phyloP scores from a whole-genome alignment of 2,797 vertebrate species.

The Chrysocyon brachyurus region DNA sequence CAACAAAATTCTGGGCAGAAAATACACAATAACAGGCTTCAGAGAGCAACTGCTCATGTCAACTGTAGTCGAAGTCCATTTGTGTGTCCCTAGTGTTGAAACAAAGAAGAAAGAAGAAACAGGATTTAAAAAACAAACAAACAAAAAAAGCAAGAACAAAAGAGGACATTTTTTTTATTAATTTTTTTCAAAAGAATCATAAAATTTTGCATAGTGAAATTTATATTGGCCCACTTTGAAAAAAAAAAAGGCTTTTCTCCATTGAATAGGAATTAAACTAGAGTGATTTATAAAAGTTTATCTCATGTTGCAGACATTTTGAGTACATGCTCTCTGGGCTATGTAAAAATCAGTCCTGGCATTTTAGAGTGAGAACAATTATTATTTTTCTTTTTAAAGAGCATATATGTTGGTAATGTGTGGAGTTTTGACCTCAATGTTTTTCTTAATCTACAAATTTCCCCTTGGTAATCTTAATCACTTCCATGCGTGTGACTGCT shows the following conservation, averaged over 20 bases:
- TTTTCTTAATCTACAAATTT: not conserved
- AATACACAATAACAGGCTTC: not conserved
- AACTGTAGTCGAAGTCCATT: not conserved
- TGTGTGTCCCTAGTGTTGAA: not conserved
- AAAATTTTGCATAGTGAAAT: not conserved
- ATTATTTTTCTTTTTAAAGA: conserved; percentile 3
- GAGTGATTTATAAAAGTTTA: not conserved
- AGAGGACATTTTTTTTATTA: not conserved
- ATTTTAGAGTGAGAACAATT: not conserved
- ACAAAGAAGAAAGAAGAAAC: not conserved
- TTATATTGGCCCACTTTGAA: not conserved
- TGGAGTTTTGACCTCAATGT: not conserved
- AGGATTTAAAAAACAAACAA: not conserved
- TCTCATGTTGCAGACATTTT: not conserved
- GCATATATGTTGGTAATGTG: not conserved
- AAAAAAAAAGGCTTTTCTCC: not conserved
- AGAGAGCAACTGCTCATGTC: not conserved
- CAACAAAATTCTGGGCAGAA: not conserved
- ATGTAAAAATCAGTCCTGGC: not conserved
- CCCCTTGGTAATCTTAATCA: not conserved
- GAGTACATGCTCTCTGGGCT: not conserved
- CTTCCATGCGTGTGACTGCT: not conserved
- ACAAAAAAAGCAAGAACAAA: not conserved
- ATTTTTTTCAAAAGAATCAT: not conserved
- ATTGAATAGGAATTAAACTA: not conserved